phyloP scores from a whole-genome alignment of 1,140 invertebrate species.

The Papilio dardanus region DNA sequence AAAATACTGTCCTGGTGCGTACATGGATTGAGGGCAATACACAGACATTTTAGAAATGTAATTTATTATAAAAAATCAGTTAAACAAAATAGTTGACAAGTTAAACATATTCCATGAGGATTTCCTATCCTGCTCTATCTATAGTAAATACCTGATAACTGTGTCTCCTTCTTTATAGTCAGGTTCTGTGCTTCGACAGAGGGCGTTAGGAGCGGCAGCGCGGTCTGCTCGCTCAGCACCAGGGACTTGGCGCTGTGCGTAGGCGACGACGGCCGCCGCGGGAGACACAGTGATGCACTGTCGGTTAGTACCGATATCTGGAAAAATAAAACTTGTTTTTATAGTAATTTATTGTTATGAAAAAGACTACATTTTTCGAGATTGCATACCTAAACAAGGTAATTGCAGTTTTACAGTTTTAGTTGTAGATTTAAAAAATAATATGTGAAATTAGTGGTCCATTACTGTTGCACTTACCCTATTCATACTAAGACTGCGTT shows the following conservation, averaged over 20 bases:
- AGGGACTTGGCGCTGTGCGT: constrained; percentile 65
- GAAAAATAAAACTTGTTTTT: constrained; percentile 30
- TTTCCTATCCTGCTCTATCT: not conserved
- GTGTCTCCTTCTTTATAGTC: constrained; percentile 76
- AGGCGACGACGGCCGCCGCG: constrained; percentile 62
- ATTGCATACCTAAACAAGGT: too few relatives aligned
- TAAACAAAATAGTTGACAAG: too few relatives aligned
- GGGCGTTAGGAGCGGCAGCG: constrained; percentile 50
- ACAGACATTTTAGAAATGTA: too few relatives aligned
- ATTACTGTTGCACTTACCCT: constrained; percentile 60
- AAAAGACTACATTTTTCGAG: not conserved
- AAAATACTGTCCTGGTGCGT: too few relatives aligned
- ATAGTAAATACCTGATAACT: constrained; percentile 58
- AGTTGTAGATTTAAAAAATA: not conserved
- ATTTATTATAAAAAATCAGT: too few relatives aligned
- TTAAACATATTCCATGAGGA: too few relatives aligned
- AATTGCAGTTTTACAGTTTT: too few relatives aligned
- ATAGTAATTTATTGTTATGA: not conserved
- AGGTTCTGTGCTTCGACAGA: constrained; percentile 70
- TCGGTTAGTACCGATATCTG: constrained; percentile 77
- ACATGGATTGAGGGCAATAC: too few relatives aligned
- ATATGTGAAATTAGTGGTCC: not conserved
- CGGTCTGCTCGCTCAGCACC: constrained; percentile 51
- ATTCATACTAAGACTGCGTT: constrained; percentile 80
- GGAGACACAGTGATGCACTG: constrained; percentile 54